phyloP scores from a whole-genome alignment of 1,140 invertebrate genomes.

The Dinothrombium tinctorium region DNA sequence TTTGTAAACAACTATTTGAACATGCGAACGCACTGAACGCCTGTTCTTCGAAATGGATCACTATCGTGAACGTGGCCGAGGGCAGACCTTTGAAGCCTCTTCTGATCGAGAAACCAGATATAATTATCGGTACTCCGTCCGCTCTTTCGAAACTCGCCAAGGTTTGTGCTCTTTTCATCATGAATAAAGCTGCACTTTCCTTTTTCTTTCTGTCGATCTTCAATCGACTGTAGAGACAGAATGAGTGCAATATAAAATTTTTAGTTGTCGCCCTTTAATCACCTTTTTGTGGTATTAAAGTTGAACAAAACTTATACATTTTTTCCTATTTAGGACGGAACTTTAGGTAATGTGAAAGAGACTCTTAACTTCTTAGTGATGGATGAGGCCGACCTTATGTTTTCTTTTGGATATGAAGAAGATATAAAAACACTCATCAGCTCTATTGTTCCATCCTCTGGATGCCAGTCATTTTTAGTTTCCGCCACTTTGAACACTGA shows the following conservation, averaged over 20 bases:
- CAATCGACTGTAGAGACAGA: neutral
- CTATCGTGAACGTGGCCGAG: slow-evolving; percentile 53
- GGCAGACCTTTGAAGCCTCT: slow-evolving; percentile 12
- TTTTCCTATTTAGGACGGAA: slow-evolving; percentile 3
- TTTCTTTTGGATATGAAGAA: slow-evolving; percentile 88
- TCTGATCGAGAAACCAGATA: slow-evolving; percentile 47
- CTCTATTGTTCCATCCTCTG: slow-evolving; percentile 18
- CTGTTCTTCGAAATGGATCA: slow-evolving; percentile 61
- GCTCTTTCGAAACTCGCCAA: slow-evolving; percentile 34
- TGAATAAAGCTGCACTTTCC: neutral
- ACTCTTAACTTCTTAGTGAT: slow-evolving; percentile 65
- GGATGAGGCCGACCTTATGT: slow-evolving; percentile 93
- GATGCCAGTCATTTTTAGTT: slow-evolving; percentile 68
- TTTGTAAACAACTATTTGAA: slow-evolving; percentile 62
- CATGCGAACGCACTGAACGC: slow-evolving; percentile 45
- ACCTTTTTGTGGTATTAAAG: neutral
- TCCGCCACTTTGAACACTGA: slow-evolving; percentile 90
- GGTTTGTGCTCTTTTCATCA: too few species aligned
- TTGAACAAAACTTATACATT: neutral
- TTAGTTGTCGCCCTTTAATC: slow-evolving; percentile 1
- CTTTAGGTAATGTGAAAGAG: slow-evolving; percentile 32
- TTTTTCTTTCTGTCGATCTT: neutral
- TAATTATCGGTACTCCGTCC: slow-evolving; percentile 71
- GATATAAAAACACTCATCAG: slow-evolving; percentile 64
- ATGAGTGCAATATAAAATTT: neutral